Conservation (phyloP, 2,113 vertebrate species). For the Tretioscincus oriximinensis region DNA sequence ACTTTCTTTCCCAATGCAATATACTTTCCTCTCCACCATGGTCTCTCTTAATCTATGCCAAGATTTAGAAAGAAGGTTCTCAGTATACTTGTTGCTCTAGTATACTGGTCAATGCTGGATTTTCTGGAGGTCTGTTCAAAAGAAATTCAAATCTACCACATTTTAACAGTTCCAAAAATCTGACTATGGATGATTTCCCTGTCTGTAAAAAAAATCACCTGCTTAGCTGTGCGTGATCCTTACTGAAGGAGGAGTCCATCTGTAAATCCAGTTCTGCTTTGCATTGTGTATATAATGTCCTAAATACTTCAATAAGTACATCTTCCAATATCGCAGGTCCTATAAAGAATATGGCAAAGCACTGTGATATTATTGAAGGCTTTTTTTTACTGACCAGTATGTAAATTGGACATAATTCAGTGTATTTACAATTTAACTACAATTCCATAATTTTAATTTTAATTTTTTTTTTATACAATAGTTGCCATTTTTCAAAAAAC, state of each 20-base stretch:
- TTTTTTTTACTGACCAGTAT: background rate
- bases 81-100: too few relatives aligned
- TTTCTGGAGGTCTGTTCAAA: background rate
- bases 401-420: background rate
- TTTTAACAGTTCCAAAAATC: background rate
- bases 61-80: too few relatives aligned
- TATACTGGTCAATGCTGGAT: too few relatives aligned
- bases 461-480: background rate
- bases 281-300: constrained; percentile 92
- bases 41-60: too few relatives aligned
- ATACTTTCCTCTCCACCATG: too few relatives aligned
- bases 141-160: background rate
- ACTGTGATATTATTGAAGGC: background rate
- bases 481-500: too few relatives aligned
- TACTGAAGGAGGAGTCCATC: constrained; percentile 88
- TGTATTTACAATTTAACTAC: background rate
- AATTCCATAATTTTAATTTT: background rate
- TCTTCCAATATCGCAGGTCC: constrained; percentile 97
- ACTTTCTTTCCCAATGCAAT: too few relatives aligned
- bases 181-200: background rate
- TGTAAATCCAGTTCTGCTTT: constrained; percentile 92
- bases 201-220: constrained; percentile 73
- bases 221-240: constrained; percentile 95
- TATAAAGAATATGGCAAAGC: constrained; percentile 63
- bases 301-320: constrained; percentile 95